Evolutionary conservation across 2,888 invertebrate genomes (phyloP).

Genomic region (Acrobasis consociella): DNA sequence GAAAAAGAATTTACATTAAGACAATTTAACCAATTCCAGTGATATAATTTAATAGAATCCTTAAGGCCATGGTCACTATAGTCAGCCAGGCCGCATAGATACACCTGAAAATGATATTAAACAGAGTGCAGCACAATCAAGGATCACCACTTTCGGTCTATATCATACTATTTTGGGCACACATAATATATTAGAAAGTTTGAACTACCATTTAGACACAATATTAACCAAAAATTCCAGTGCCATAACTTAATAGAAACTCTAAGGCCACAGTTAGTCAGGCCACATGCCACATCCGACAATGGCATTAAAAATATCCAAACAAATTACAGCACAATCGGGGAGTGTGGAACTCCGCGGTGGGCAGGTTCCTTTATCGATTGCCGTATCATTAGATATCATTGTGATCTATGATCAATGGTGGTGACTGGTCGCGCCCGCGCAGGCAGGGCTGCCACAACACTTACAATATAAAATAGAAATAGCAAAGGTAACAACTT

Average conservation of each 20-base stretch:
- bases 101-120: too few relatives aligned
- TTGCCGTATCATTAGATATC: conserved; percentile 79
- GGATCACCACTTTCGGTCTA: too few relatives aligned
- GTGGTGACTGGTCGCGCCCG: conserved; percentile 39
- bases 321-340: conserved; percentile 17
- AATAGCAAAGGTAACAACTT: too few relatives aligned
- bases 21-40: too few relatives aligned
- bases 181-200: neutral
- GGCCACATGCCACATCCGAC: neutral
- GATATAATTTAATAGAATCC: too few relatives aligned
- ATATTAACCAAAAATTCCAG: too few relatives aligned
- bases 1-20: too few relatives aligned
- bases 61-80: too few relatives aligned
- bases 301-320: conserved; percentile 11
- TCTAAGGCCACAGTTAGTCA: neutral
- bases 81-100: too few relatives aligned
- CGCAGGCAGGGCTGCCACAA: conserved; percentile 44
- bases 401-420: conserved; percentile 77
- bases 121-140: too few relatives aligned
- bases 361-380: conserved; percentile 71
- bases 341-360: conserved; percentile 54
- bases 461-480: neutral
- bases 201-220: too few relatives aligned
- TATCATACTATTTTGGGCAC: too few relatives aligned
- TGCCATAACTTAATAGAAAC: neutral